Evolutionary conservation across 2,113 vertebrate genomes (phyloP).

Genomic region (Heterochromis multidens): DNA sequence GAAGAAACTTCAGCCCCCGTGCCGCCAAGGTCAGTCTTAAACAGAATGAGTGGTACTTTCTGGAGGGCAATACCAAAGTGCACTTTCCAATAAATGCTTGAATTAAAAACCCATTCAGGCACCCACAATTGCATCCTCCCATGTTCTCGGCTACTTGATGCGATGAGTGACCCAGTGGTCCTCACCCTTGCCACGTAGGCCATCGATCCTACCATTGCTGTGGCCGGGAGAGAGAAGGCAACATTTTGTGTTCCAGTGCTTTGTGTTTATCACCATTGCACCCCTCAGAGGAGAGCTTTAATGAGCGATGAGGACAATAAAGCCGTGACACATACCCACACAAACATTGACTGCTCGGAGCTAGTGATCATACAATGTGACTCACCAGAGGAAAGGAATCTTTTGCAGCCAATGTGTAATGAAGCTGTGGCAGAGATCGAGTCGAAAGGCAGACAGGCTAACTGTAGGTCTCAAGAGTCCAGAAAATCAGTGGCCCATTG

Average conservation of each 20-base stretch:
- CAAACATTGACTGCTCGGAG: not conserved
- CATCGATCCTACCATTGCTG: constrained; percentile 47
- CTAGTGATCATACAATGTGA: constrained; percentile 41
- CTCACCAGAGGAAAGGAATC: constrained; percentile 40
- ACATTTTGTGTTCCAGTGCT: not conserved
- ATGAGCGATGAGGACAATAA: constrained; percentile 65
- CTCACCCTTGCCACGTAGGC: constrained; percentile 19
- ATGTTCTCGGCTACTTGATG: constrained; percentile 49
- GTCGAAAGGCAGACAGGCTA: constrained; percentile 31
- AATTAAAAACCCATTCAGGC: constrained; percentile 62
- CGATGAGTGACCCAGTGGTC: constrained; percentile 57
- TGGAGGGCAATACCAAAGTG: constrained; percentile 26
- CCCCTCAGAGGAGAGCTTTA: constrained; percentile 57
- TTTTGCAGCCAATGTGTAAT: constrained; percentile 56
- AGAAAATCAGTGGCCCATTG: constrained; percentile 12
- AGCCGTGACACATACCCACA: constrained; percentile 25
- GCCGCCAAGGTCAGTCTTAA: constrained; percentile 47
- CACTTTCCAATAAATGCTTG: constrained; percentile 52
- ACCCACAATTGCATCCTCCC: constrained; percentile 50
- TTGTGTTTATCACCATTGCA: constrained; percentile 35
- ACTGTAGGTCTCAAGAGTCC: constrained; percentile 24
- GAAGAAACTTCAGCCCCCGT: not conserved
- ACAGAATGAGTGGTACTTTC: constrained; percentile 14
- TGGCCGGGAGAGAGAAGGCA: not conserved
- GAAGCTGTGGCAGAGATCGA: constrained; percentile 49